phyloP scores from a whole-genome alignment of 2,888 invertebrate genomes.

The Lasioglossum vierecki region DNA sequence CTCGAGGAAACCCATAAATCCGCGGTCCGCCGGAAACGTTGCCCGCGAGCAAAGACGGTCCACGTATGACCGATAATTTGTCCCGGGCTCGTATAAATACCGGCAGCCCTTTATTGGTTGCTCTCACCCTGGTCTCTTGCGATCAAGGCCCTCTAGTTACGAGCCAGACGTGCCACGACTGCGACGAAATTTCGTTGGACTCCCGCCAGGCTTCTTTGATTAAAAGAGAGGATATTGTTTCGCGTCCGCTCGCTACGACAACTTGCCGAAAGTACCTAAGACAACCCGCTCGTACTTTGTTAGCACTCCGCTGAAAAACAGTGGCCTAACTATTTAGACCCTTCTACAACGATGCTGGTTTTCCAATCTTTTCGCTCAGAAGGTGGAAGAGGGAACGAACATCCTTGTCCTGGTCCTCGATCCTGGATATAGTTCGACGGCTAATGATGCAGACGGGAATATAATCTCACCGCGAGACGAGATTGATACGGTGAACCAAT shows the following conservation, averaged over 20 bases:
- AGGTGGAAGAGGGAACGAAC: neutral
- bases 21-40: conserved; percentile 16
- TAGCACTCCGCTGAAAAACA: neutral
- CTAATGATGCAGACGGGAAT: neutral
- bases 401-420: neutral
- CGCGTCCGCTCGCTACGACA: conserved; percentile 16
- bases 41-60: conserved; percentile 2
- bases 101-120: conserved; percentile 22
- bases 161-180: conserved; percentile 58
- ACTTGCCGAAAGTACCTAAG: neutral
- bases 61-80: conserved; percentile 42
- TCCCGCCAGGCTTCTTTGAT: conserved; percentile 47
- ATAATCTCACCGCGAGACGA: neutral
- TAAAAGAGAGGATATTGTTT: conserved; percentile 49
- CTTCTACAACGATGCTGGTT: neutral
- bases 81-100: conserved; percentile 41
- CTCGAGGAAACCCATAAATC: neutral
- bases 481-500: conserved; percentile 12
- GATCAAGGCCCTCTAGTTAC: conserved; percentile 41
- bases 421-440: neutral
- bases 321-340: neutral
- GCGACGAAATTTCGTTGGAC: conserved; percentile 51
- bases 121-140: conserved; percentile 40
- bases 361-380: neutral
- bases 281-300: neutral